phyloP scores from a whole-genome alignment of 2,797 vertebrate species.

The Hipposideros larvatus region DNA sequence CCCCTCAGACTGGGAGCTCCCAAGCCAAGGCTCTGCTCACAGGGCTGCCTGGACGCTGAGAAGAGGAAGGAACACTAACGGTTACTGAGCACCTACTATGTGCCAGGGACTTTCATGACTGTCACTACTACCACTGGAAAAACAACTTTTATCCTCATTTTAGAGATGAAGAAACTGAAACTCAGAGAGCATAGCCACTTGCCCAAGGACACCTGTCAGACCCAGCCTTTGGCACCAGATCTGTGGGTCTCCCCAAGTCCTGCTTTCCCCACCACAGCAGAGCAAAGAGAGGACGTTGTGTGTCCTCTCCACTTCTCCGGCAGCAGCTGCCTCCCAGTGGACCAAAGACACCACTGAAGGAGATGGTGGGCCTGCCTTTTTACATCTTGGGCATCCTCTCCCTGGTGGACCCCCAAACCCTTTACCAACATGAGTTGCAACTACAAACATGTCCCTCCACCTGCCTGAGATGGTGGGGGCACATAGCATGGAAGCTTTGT shows the following conservation, averaged over 20 bases:
- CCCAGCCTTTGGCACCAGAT: neutral
- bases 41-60: neutral
- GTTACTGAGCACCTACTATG: neutral
- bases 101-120: neutral
- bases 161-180: neutral
- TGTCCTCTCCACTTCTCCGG: too few relatives aligned
- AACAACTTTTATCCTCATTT: neutral
- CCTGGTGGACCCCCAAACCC: neutral
- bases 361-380: neutral
- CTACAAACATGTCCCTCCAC: neutral
- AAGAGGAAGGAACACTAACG: accelerated
- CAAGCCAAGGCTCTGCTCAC: neutral
- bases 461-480: neutral
- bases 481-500: neutral
- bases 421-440: neutral
- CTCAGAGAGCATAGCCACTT: neutral
- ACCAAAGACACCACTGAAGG: accelerated
- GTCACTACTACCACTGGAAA: accelerated
- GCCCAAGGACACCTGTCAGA: neutral
- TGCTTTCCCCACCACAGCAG: neutral
- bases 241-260: neutral
- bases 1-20: neutral
- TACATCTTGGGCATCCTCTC: neutral
- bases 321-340: neutral
- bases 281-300: too few relatives aligned